Evolutionary conservation across 2,113 vertebrate species (phyloP).

Genomic region (Microcebus lehilahytsara): DNA sequence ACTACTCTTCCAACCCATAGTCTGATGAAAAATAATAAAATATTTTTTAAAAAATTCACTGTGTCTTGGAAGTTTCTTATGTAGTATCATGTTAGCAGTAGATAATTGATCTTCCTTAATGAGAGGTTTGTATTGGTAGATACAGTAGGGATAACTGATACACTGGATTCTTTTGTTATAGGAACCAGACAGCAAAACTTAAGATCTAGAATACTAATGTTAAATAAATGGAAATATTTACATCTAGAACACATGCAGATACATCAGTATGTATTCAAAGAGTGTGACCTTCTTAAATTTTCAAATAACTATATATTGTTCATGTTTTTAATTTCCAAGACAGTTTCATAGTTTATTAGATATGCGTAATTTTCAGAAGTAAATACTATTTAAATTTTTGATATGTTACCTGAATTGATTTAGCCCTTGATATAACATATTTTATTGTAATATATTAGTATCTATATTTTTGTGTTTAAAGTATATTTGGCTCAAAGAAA

Average conservation of each 20-base stretch:
- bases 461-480: not conserved
- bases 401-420: not conserved
- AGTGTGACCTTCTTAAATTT: not conserved
- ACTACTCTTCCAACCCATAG: not conserved
- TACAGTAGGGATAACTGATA: not conserved
- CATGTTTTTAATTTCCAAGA: slow-evolving; percentile 15
- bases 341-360: not conserved
- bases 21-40: not conserved
- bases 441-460: not conserved
- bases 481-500: not conserved
- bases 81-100: not conserved
- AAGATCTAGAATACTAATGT: not conserved
- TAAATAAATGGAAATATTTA: not conserved
- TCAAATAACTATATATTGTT: not conserved
- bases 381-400: not conserved
- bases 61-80: not conserved
- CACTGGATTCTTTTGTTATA: not conserved
- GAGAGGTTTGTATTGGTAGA: not conserved
- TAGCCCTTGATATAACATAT: not conserved
- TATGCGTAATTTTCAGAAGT: not conserved
- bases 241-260: not conserved
- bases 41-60: not conserved
- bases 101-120: not conserved
- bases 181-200: not conserved
- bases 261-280: not conserved